Evolutionary conservation across 1,140 invertebrate genomes (phyloP), one percentile per base, ranked within the genome.

Genomic region (Drosophila grimshawi): DNA sequence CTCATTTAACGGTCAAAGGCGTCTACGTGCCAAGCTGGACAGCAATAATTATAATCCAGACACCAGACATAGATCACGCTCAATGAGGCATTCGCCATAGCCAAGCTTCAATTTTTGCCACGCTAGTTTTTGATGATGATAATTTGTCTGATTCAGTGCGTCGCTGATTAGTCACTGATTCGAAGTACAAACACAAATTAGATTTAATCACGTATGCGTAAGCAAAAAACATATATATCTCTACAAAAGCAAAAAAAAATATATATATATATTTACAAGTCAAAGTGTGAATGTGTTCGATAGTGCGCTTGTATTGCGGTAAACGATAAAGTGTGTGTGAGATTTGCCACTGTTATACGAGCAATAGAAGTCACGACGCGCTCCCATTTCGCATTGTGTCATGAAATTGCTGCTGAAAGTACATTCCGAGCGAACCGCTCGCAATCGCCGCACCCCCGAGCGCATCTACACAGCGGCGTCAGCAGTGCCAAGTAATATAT

Each of bases 401-500:
- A 92, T 92, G 91, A 92, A 92, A 71, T 53, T 92, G 39, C 35
- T 92, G 55, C 66, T 92, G 4, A 92, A 92, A 80, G 91, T 91
- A 10, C 91, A 92, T 49, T 86, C 88, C 29, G 81, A 92, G 65
- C 86, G 76, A 62, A 92, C 79, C 32, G 80, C 91, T 45, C 85
- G 82, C 7, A 78, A 86, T 49, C 81, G 89, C 35, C 86, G 86
- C 10, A 88, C 82, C 6, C 80, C 85, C 29, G 83, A 88, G 3
- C 71, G 71, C 35, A 56, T 4, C 51, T 74, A 56, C n/a, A 39
- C n/a, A 43, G 4, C 39, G 8, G 32, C 64, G 8, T 27, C 63
- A 2, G 33, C 70, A 51, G 46, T 55, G 4, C 37, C 62, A 61
- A 60, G 70, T 67, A 67, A n/a, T 43, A 43, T 43, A 10, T 43